phyloP scores from a whole-genome alignment of 2,888 invertebrate species.

The Idaea straminata region DNA sequence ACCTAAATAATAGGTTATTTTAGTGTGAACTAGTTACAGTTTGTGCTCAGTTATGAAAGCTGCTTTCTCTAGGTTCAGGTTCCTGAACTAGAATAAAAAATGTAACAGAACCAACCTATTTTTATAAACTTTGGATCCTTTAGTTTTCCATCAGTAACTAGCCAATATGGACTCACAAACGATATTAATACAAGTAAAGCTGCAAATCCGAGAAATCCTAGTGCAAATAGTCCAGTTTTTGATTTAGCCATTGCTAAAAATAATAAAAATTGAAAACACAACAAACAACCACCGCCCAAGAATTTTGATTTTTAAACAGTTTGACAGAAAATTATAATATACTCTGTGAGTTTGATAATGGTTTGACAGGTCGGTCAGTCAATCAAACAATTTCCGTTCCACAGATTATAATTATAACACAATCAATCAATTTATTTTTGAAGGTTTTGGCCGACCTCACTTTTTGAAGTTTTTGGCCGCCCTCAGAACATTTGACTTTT shows the following conservation, averaged over 20 bases:
- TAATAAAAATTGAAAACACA: constrained; percentile 3
- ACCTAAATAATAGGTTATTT: no score
- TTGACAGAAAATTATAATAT: neutral
- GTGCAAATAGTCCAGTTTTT: constrained; percentile 83
- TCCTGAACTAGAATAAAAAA: neutral
- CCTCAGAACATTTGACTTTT: neutral
- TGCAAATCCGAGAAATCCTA: constrained; percentile 83
- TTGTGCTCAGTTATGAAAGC: neutral
- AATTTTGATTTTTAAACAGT: constrained; percentile 2
- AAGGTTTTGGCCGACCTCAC: neutral
- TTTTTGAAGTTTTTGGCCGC: neutral
- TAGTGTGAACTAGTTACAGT: no score
- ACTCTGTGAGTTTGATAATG: neutral
- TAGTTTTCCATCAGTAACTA: constrained; percentile 89
- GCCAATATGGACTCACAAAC: constrained; percentile 93
- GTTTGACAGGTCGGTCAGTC: neutral
- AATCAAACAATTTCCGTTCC: neutral
- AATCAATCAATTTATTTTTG: neutral
- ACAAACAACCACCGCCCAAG: constrained; percentile 21
- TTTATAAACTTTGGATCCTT: constrained; percentile 88
- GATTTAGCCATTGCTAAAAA: constrained; percentile 79
- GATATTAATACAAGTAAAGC: constrained; percentile 88
- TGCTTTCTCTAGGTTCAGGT: neutral
- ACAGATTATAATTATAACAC: neutral
- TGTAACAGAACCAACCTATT: constrained; percentile 79